Percentiles rank a stretch among this genome's conserved stretches.
Evolutionary conservation across 1,140 invertebrate species (phyloP).

Genomic region (Drosophila lacteicornis): DNA sequence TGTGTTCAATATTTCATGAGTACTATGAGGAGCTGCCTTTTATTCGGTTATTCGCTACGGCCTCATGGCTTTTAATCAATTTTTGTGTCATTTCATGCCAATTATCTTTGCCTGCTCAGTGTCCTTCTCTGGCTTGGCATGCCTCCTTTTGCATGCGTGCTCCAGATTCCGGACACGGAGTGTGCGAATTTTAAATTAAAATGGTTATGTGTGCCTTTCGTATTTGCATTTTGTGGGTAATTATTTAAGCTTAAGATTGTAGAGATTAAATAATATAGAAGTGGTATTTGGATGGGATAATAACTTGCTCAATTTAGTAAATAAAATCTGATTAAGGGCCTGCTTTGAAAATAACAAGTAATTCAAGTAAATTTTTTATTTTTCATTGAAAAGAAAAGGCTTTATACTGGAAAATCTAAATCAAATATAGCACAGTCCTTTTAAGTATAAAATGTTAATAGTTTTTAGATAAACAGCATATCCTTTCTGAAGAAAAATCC

Average conservation of each 20-base stretch:
- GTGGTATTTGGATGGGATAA: no score
- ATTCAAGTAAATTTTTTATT: no score
- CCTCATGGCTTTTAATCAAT: conserved; percentile 65
- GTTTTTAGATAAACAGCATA: no score
- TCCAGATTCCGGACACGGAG: conserved; percentile 2
- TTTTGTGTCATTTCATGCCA: conserved; percentile 75
- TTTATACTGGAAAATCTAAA: no score
- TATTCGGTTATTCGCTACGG: conserved; percentile 14
- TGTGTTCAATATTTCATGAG: conserved; percentile 73
- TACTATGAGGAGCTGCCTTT: conserved; percentile 17
- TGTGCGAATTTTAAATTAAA: conserved; percentile 11
- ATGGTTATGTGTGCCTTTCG: background rate
- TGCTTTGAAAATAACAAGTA: background rate
- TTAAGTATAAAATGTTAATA: no score
- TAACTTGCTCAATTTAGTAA: background rate
- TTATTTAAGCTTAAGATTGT: background rate
- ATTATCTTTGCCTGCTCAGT: conserved; percentile 50
- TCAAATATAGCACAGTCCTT: no score
- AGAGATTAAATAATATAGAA: no score
- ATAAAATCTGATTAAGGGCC: no score
- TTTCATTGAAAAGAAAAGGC: no score
- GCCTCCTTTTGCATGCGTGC: conserved; percentile 4
- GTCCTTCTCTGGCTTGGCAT: conserved; percentile 16
- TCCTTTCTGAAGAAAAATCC: no score
- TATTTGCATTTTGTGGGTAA: background rate